Conservation (phyloP, 1,140 invertebrate species). For the Pseudachorutes palmiensis region DNA sequence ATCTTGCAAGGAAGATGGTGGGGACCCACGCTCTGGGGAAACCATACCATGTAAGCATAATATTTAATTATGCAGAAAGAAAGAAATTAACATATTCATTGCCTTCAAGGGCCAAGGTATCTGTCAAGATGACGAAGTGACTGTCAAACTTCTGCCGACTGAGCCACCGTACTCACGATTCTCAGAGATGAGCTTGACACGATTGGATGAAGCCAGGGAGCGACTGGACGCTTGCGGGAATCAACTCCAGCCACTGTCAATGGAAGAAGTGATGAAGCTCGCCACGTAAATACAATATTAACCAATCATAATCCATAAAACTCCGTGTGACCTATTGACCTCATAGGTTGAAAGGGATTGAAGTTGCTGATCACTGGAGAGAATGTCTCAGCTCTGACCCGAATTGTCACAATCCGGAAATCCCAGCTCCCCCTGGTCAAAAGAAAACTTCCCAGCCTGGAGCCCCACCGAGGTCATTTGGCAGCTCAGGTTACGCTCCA, state of each 20-base stretch:
- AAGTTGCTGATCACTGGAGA: neutral
- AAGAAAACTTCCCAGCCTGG: neutral
- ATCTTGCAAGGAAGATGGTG: constrained; percentile 13
- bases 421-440: neutral
- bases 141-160: constrained; percentile 13
- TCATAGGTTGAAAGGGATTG: neutral
- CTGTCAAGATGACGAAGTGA: constrained; percentile 22
- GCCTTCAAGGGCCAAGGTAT: constrained; percentile 28
- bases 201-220: constrained; percentile 27
- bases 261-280: constrained; percentile 22
- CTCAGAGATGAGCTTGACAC: constrained; percentile 25
- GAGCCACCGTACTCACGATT: constrained; percentile 4
- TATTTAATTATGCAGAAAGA: too few relatives aligned
- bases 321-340: neutral
- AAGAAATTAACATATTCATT: too few relatives aligned
- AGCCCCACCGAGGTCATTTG: neutral
- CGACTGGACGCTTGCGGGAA: constrained; percentile 16
- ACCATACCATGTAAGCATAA: too few relatives aligned
- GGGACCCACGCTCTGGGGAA: constrained; percentile 25
- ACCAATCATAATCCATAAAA: neutral
- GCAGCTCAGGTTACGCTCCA: neutral
- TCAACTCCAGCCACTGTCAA: constrained; percentile 28
- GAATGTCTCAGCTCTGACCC: neutral
- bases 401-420: neutral
- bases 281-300: constrained; percentile 12